Percentiles rank a stretch among this genome's conserved stretches.
Conservation (phyloP, 1,140 invertebrate species). For the Pomacea maculata region DNA sequence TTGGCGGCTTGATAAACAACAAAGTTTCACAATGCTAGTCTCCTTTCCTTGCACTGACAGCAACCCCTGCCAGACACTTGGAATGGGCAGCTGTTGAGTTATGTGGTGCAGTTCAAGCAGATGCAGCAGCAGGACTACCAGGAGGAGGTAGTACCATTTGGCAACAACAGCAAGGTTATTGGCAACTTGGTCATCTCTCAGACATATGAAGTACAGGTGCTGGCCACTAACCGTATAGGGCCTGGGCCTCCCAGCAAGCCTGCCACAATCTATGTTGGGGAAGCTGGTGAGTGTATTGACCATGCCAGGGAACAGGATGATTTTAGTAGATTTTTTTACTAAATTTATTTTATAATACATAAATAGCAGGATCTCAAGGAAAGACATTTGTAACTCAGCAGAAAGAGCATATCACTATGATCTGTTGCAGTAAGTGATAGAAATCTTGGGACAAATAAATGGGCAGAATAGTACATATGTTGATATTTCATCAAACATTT, state of each 20-base stretch:
- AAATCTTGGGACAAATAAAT: too few relatives aligned
- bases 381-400: too few relatives aligned
- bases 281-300: slow-evolving; percentile 71
- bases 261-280: slow-evolving; percentile 91
- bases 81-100: slow-evolving; percentile 91
- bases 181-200: slow-evolving; percentile 44
- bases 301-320: neutral
- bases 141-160: slow-evolving; percentile 40
- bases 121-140: slow-evolving; percentile 46
- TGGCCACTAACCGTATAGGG: slow-evolving; percentile 95
- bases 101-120: slow-evolving; percentile 75
- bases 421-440: too few relatives aligned
- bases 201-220: slow-evolving; percentile 96
- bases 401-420: too few relatives aligned
- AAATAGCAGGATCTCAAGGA: too few relatives aligned
- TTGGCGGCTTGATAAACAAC: too few relatives aligned
- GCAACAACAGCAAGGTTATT: slow-evolving; percentile 30
- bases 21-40: neutral
- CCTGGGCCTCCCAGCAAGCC: slow-evolving; percentile 90
- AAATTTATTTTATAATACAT: too few relatives aligned
- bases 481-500: too few relatives aligned
- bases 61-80: slow-evolving; percentile 80
- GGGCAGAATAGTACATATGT: too few relatives aligned
- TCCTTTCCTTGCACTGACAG: slow-evolving; percentile 33
- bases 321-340: too few relatives aligned